phyloP scores from a whole-genome alignment of 1,140 invertebrate genomes.

The Pseudomyrmex sp. region DNA sequence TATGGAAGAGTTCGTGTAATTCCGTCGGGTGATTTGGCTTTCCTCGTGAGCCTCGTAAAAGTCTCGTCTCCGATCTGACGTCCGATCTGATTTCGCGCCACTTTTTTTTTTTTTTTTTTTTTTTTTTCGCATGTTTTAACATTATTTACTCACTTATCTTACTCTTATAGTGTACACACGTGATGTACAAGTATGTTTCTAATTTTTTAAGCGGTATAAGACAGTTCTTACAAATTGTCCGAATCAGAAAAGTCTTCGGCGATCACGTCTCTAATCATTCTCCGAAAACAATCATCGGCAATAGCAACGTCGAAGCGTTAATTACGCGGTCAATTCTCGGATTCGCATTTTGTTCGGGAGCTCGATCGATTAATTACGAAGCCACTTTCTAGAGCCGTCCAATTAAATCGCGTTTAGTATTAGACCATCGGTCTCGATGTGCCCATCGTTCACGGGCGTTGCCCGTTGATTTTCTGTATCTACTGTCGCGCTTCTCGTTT shows the following conservation, averaged over 20 bases:
- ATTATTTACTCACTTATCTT: too few relatives aligned
- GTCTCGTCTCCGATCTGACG: not conserved
- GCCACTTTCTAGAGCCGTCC: conserved; percentile 69
- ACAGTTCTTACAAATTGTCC: too few relatives aligned
- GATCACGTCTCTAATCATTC: too few relatives aligned
- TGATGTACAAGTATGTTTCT: too few relatives aligned
- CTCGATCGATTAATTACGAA: conserved; percentile 68
- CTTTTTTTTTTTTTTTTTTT: too few relatives aligned
- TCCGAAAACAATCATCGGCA: not conserved
- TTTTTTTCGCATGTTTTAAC: too few relatives aligned
- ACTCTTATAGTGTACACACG: too few relatives aligned
- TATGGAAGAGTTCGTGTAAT: conserved; percentile 36
- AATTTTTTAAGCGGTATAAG: too few relatives aligned
- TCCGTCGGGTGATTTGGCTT: not conserved
- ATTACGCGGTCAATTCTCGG: conserved; percentile 11
- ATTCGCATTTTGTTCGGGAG: not conserved
- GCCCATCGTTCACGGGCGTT: conserved; percentile 63
- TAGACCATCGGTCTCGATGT: conserved; percentile 43
- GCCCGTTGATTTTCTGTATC: conserved; percentile 53
- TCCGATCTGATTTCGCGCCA: not conserved
- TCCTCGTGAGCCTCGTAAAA: conserved; percentile 19
- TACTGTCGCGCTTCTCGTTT: conserved; percentile 37
- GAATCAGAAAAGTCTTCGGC: too few relatives aligned
- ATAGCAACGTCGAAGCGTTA: conserved; percentile 26
- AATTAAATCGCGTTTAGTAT: conserved; percentile 65